A percentile compares a stretch with the other conserved stretches of the same genome.
These are phyloP conservation scores for Heterodera schachtii DNA, from an alignment of 1,140 invertebrate genomes.

Conservation along the genomic window DNA sequence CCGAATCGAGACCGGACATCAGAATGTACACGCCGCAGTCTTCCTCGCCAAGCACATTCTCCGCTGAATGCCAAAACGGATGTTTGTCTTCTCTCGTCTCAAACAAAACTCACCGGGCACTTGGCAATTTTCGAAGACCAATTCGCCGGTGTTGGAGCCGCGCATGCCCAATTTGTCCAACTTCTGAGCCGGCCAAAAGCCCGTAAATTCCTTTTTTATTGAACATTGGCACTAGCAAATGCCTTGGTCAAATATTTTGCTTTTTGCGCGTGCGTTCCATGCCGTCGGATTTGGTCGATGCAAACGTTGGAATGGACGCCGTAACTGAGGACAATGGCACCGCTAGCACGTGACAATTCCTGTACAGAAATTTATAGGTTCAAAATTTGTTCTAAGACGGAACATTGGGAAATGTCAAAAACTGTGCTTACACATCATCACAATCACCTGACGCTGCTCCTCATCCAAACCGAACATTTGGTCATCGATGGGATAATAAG, in stretches of 20 bases:
- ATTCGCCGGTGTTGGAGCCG: slow-evolving; percentile 90
- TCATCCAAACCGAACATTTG: slow-evolving; percentile 79
- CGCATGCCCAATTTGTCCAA: slow-evolving; percentile 98
- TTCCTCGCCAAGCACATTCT: slow-evolving; percentile 81
- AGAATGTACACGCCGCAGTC: slow-evolving; percentile 94
- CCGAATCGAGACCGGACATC: slow-evolving; percentile 92
- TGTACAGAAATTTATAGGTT: not conserved
- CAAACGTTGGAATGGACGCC: slow-evolving; percentile 96
- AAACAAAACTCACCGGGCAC: slow-evolving; percentile 72
- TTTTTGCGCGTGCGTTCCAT: slow-evolving; percentile 90
- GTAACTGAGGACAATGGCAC: slow-evolving; percentile 84
- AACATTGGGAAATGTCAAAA: slow-evolving; percentile 26
- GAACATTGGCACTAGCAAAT: slow-evolving; percentile 85
- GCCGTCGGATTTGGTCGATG: slow-evolving; percentile 90
- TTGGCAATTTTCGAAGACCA: slow-evolving; percentile 94
- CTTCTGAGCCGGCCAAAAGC: slow-evolving; percentile 84
- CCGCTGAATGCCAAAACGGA: slow-evolving; percentile 72
- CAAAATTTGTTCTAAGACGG: too few relatives aligned
- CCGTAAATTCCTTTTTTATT: slow-evolving; percentile 73
- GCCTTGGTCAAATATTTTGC: slow-evolving; percentile 86
- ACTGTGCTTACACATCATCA: too few relatives aligned
- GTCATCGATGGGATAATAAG: slow-evolving; percentile 78
- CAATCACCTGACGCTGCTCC: slow-evolving; percentile 80
- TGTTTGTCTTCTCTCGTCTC: not conserved
- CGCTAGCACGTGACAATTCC: slow-evolving; percentile 85